These are phyloP conservation scores for Taphrorychus bicolor DNA, from an alignment of 2,888 invertebrate species.

Conservation along the genomic window DNA sequence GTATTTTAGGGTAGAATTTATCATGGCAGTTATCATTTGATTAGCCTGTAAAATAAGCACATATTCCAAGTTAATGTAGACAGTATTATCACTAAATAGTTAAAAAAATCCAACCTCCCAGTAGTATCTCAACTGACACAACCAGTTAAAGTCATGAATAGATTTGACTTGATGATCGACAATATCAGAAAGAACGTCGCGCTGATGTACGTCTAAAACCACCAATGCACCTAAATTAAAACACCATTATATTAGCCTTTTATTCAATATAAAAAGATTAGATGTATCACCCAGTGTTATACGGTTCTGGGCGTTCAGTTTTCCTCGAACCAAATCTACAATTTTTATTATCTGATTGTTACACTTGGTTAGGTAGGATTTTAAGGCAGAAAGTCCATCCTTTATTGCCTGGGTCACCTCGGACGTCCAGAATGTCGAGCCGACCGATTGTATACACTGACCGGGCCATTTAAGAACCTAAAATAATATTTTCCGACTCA, in stretches of 20 bases:
- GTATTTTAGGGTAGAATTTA: constrained; percentile 86
- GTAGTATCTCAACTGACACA: constrained; percentile 85
- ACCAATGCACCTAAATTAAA: constrained; percentile 79
- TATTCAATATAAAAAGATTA: neutral
- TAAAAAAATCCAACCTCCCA: constrained; percentile 69
- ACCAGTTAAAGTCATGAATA: constrained; percentile 90
- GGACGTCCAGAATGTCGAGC: constrained; percentile 88
- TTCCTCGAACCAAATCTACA: constrained; percentile 86
- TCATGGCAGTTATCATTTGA: constrained; percentile 80
- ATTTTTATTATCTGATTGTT: constrained; percentile 82
- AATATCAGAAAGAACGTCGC: constrained; percentile 81
- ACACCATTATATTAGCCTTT: neutral
- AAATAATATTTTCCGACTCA: constrained; percentile 47
- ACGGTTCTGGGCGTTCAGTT: constrained; percentile 83
- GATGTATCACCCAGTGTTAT: constrained; percentile 73
- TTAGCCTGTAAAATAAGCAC: constrained; percentile 40
- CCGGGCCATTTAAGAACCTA: constrained; percentile 96
- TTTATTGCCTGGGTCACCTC: constrained; percentile 84
- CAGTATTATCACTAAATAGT: neutral
- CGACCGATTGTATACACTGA: constrained; percentile 81
- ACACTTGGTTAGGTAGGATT: constrained; percentile 72
- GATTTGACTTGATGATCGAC: constrained; percentile 69
- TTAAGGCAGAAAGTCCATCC: constrained; percentile 64
- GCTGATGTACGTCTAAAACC: constrained; percentile 91
- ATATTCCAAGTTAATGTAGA: neutral